phyloP scores from a whole-genome alignment of 2,888 invertebrate species.

The Amphipoea lucens region DNA sequence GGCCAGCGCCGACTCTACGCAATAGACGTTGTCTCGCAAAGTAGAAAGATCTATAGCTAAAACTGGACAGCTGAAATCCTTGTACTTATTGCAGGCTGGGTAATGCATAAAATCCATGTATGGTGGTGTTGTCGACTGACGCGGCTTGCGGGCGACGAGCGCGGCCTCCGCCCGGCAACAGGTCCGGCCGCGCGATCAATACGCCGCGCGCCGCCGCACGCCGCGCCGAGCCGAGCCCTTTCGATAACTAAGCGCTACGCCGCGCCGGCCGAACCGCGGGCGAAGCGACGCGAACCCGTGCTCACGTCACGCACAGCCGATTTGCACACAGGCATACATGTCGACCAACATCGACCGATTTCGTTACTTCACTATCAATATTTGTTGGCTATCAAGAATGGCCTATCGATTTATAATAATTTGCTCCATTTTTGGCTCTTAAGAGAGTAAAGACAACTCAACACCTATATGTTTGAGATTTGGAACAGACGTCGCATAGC shows the following conservation, averaged over 20 bases:
- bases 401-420: neutral
- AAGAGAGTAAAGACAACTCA: neutral
- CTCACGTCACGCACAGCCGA: conserved; percentile 64
- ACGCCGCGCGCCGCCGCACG: conserved; percentile 83
- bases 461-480: neutral
- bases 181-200: conserved; percentile 87
- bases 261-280: conserved; percentile 64
- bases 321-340: conserved; percentile 67
- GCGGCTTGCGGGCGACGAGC: conserved; percentile 59
- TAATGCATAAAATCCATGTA: conserved; percentile 76
- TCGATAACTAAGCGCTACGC: conserved; percentile 72
- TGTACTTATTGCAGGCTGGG: conserved; percentile 69
- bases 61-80: conserved; percentile 50
- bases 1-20: neutral
- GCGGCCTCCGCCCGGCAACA: conserved; percentile 87
- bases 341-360: conserved; percentile 45
- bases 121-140: conserved; percentile 63
- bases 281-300: conserved; percentile 62
- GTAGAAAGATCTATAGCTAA: conserved; percentile 12
- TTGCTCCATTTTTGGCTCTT: conserved; percentile 13
- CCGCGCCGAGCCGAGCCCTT: conserved; percentile 80
- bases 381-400: conserved; percentile 23
- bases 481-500: neutral
- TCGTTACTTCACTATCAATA: conserved; percentile 40
- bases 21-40: conserved; percentile 17